phyloP scores from a whole-genome alignment of 1,140 invertebrate species.

The Yoshiicerus persimilis region DNA sequence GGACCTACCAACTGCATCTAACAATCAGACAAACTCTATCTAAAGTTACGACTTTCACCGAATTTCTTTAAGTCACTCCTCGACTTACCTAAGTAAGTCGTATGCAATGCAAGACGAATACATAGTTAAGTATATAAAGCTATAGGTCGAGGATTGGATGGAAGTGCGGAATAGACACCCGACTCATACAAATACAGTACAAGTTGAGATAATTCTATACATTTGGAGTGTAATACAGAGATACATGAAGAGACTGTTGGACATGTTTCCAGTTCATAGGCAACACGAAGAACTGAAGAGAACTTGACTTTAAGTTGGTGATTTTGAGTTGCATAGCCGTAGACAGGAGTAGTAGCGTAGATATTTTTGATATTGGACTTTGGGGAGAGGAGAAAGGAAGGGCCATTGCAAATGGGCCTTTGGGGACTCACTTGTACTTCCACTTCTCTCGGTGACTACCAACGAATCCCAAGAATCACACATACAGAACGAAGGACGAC shows the following conservation, averaged over 20 bases:
- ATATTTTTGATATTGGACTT: constrained; percentile 45
- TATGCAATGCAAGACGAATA: neutral
- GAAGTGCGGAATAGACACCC: too few relatives aligned
- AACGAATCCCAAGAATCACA: constrained; percentile 32
- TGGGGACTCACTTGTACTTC: constrained; percentile 45
- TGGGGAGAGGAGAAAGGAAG: constrained; percentile 40
- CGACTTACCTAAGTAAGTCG: too few relatives aligned
- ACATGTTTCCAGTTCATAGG: neutral
- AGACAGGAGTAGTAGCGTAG: neutral
- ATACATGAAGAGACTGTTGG: neutral
- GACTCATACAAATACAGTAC: too few relatives aligned
- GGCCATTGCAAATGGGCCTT: constrained; percentile 41
- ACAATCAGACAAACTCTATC: neutral
- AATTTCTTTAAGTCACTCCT: neutral
- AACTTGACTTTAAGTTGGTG: constrained; percentile 3
- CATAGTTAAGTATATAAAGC: neutral
- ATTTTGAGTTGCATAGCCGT: neutral
- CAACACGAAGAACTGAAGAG: neutral
- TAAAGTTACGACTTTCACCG: neutral
- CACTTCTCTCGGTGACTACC: constrained; percentile 37
- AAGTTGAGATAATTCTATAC: neutral
- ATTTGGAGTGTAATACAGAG: neutral
- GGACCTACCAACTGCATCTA: neutral
- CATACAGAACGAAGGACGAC: neutral
- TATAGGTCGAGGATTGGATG: too few relatives aligned